Evolutionary conservation across 2,888 invertebrate species (phyloP).

Genomic region (Hecatera dysodea): DNA sequence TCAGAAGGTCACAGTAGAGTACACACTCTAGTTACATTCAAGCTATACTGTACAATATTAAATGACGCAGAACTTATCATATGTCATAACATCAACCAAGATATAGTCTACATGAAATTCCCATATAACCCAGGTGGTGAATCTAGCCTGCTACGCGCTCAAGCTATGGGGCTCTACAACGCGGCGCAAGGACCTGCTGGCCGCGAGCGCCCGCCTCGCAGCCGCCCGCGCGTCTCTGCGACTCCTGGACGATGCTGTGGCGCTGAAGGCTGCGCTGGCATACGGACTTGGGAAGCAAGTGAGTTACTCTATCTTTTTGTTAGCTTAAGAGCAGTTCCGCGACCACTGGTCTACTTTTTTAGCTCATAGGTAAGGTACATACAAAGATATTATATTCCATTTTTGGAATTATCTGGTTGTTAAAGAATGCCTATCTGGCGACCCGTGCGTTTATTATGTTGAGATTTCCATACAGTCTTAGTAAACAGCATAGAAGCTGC

Average conservation of each 20-base stretch:
- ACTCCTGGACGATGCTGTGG: conserved; percentile 95
- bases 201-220: conserved; percentile 93
- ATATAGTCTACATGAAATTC: neutral
- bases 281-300: conserved; percentile 93
- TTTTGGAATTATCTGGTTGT: no score
- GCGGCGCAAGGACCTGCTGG: conserved; percentile 89
- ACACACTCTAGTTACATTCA: no score
- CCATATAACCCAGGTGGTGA: conserved; percentile 90
- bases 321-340: neutral
- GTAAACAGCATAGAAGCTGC: no score
- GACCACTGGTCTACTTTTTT: no score
- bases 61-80: no score
- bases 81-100: neutral
- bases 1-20: no score
- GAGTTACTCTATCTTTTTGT: conserved; percentile 14
- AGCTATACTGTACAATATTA: no score
- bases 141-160: conserved; percentile 94
- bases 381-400: no score
- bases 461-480: no score
- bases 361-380: no score
- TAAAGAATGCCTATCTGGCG: no score
- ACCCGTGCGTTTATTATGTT: no score
- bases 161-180: conserved; percentile 92
- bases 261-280: conserved; percentile 92
- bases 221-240: conserved; percentile 94